phyloP scores from a whole-genome alignment of 2,888 invertebrate genomes.

The Heteromurus nitidus region DNA sequence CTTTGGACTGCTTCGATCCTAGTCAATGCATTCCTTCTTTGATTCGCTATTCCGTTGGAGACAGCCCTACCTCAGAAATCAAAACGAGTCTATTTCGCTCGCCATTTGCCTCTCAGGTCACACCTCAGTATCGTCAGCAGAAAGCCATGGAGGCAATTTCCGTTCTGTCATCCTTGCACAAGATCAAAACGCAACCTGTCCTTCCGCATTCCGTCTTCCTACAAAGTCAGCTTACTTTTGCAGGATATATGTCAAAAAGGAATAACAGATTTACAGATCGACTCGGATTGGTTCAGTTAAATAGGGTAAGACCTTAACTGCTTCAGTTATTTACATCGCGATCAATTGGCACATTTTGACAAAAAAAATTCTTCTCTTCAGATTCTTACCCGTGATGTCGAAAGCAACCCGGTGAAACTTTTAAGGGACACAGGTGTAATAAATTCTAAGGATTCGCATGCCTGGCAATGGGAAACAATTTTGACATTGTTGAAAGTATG shows the following conservation, averaged over 20 bases:
- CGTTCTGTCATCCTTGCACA: conserved; percentile 68
- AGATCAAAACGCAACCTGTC: conserved; percentile 69
- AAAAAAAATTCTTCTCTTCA: conserved; percentile 54
- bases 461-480: conserved; percentile 96
- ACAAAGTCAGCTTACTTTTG: conserved; percentile 69
- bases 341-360: neutral
- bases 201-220: conserved; percentile 71
- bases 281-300: conserved; percentile 71
- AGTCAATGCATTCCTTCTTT: conserved; percentile 90
- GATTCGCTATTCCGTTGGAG: conserved; percentile 82
- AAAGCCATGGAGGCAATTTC: conserved; percentile 72
- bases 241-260: conserved; percentile 60
- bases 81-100: conserved; percentile 39
- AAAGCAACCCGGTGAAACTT: conserved; percentile 77
- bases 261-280: conserved; percentile 69
- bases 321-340: too few species aligned
- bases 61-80: conserved; percentile 33
- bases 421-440: conserved; percentile 90
- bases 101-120: conserved; percentile 64
- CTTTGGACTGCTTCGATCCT: conserved; percentile 88
- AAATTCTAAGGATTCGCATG: conserved; percentile 85
- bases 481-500: conserved; percentile 86
- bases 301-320: conserved; percentile 64
- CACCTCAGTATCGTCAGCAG: conserved; percentile 70
- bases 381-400: conserved; percentile 78